A percentile compares a stretch with the other conserved stretches of the same genome.
phyloP scores from a whole-genome alignment of 2,113 vertebrate genomes.

The Myanophis thanlyinensis region DNA sequence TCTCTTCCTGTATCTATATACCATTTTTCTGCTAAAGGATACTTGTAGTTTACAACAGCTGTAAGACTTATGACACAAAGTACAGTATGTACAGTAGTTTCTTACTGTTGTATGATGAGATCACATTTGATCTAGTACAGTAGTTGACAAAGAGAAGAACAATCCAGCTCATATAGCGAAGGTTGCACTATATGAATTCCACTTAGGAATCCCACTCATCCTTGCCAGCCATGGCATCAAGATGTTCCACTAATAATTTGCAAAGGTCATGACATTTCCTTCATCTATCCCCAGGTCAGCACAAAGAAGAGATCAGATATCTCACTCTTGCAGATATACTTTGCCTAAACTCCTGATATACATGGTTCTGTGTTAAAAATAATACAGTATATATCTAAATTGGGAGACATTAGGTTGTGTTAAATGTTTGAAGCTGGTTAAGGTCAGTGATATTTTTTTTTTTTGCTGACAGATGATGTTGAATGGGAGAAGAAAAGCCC shows the following conservation, averaged over 20 bases:
- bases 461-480: neutral
- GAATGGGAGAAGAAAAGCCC: neutral
- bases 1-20: neutral
- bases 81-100: neutral
- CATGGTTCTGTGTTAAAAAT: neutral
- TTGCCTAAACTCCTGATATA: neutral
- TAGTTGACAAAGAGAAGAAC: neutral
- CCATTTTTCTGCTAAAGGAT: neutral
- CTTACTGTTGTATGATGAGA: neutral
- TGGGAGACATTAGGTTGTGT: neutral
- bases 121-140: neutral
- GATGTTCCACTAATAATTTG: neutral
- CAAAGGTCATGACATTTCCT: neutral
- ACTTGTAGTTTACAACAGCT: neutral
- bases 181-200: neutral
- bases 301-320: neutral
- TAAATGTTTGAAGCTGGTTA: neutral
- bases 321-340: neutral
- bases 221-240: neutral
- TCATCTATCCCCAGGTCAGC: neutral
- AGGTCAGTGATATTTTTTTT: neutral
- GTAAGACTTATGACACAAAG: neutral
- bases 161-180: neutral
- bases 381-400: neutral
- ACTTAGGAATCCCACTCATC: neutral